Base-by-base conservation (phyloP, 1,140 invertebrate genomes). In the Arctopsyche grandis region DNA sequence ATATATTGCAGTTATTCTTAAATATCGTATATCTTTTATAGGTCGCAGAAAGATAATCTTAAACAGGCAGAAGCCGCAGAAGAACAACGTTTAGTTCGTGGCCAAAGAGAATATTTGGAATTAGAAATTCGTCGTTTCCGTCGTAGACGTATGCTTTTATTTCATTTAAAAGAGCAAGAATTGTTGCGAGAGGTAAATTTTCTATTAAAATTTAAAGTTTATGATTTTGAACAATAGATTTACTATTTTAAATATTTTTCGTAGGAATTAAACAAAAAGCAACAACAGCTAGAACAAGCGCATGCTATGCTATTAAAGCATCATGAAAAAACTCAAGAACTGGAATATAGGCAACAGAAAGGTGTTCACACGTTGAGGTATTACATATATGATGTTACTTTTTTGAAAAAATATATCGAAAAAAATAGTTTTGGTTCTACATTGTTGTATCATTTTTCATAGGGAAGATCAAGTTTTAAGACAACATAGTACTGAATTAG, bases 291-390 rank as follows among this genome's bases (percentile, higher is more conserved):
- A 78, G 97, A 99, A 85, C 94, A 96, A 86, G 97, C 97, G 38
- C 98, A 99, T 86, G 88, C 91, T n/a, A 98, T 99, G 95, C 88
- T 99, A 48, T 86, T 98, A 52, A 91, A 96, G 76, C 98, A 99
- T 88, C 98, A 99, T 87, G 97, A 99, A 85, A 95, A 96, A 85
- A 99, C 97, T 26, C 96, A 98, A 86, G 97, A 99, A 85, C 88
- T 99, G 69, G 98, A 99, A 86, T 97, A 97, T 86, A 89, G 94
- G 80, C 98, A 99, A 86, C 96, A 99, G 86, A 95, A 96, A 85
- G 95, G 96, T 66, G 95, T 99, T 52, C 98, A 99, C 85, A 92
- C 93, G 69, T 88, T 98, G 16, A 87, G 87, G 88, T 89, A 82
- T 78, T 70, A n/a, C n/a, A n/a, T n/a, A n/a, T 73, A 43, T 66